phyloP scores from a whole-genome alignment of 2,888 invertebrate species.

The Eledone cirrhosa region DNA sequence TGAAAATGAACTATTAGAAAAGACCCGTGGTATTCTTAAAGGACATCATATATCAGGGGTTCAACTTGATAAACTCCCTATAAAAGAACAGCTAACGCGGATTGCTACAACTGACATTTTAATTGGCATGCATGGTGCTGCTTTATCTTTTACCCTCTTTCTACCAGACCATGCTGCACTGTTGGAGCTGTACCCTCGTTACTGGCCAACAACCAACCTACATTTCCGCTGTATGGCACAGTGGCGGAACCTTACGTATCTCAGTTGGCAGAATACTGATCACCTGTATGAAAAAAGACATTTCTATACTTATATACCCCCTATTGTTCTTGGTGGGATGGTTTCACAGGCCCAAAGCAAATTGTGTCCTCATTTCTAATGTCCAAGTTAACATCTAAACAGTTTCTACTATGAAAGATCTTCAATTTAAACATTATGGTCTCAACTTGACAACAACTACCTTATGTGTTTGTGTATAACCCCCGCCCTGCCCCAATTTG shows the following conservation, averaged over 20 bases:
- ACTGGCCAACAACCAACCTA: conserved; percentile 48
- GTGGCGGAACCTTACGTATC: conserved; percentile 61
- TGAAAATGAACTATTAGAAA: conserved; percentile 58
- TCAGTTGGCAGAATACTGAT: conserved; percentile 60
- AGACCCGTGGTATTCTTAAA: conserved; percentile 42
- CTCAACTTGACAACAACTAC: too few species aligned
- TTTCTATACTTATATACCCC: conserved; percentile 51
- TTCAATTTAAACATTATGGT: too few species aligned
- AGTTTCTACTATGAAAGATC: too few species aligned
- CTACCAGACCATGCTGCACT: conserved; percentile 59
- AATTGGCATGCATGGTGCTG: conserved; percentile 66
- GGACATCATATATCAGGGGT: conserved; percentile 46
- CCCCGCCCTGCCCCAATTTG: too few species aligned
- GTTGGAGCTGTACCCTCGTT: conserved; percentile 59
- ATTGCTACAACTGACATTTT: conserved; percentile 60
- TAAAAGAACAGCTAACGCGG: conserved; percentile 55
- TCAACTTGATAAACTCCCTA: conserved; percentile 57
- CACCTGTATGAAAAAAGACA: conserved; percentile 43
- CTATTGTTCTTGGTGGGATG: conserved; percentile 32
- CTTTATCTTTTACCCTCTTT: conserved; percentile 61
- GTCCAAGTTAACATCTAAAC: too few species aligned
- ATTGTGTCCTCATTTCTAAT: conserved; percentile 24
- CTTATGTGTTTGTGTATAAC: too few species aligned
- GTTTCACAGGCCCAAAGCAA: conserved; percentile 4
- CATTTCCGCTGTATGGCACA: conserved; percentile 57